Evolutionary conservation across 2,888 invertebrate genomes (phyloP), one percentile per base, ranked within the genome.

Genomic region (Alsophila aescularia): DNA sequence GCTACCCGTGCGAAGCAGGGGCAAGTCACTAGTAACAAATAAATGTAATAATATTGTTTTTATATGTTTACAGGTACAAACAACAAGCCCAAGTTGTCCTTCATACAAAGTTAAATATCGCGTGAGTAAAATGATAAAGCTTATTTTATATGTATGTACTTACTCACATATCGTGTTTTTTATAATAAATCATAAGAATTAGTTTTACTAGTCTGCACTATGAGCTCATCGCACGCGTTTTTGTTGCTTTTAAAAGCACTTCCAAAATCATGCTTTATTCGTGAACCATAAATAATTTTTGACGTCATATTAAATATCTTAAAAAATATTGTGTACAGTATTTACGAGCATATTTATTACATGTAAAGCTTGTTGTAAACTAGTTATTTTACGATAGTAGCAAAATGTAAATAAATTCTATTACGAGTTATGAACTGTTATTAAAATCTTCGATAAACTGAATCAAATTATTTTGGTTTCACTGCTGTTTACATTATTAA

Each of bases 21-120:
- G n/a, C n/a, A 24, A 24, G 1, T 5, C 24, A 24, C 24, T 5
- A 24, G 7, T 24, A 7, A 5, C 8, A 24, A 2, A 1, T 6
- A n/a, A n/a, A n/a, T 31, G 5, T n/a, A n/a, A n/a, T 35, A 15
- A 29, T 32, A 14, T 21, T 18, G 10, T 21, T 44, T 43, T 31
- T 53, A 48, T 37, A 45, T 27, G 36, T 48, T 72, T 72, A 37
- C 70, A 71, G 72, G 71, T 71, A 66, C 51, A 51, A 51, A 32
- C 24, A 16, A 29, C 29, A 5, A 44, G 34, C 21, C 24, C 32
- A 8, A 41, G 42, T 51, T 47, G 54, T 56, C 52, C 49, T 53
- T 52, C 49, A 48, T 27, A 44, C 43, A 29, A 21, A 1, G n/a
- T 29, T 29, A n/a, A 12, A 52, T 32, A 24, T 65, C 35, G 67